These are phyloP conservation scores for Spisula solida DNA, from an alignment of 2,888 invertebrate species.

Conservation along the genomic window DNA sequence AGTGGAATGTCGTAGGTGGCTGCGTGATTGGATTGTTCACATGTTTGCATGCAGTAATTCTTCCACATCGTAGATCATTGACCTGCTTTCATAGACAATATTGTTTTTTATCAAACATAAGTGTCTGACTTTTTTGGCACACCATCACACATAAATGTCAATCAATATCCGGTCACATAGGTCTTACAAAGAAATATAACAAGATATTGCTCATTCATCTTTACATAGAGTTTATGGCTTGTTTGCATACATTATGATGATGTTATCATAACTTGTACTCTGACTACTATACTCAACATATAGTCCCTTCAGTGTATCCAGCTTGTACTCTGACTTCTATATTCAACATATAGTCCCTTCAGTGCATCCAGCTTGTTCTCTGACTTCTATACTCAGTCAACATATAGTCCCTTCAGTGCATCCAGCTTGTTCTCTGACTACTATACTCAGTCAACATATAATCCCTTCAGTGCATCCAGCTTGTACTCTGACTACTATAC, in stretches of 20 bases:
- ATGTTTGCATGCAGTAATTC: background rate
- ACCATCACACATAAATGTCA: background rate
- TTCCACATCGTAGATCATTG: constrained; percentile 4
- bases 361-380: too few relatives aligned
- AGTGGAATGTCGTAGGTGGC: constrained; percentile 7
- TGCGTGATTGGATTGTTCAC: background rate
- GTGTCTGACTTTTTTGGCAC: background rate
- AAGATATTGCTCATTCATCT: background rate
- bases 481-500: too few relatives aligned
- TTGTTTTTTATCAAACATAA: constrained; percentile 11
- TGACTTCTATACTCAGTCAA: too few relatives aligned
- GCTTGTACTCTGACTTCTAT: too few relatives aligned
- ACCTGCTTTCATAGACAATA: background rate
- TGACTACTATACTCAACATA: background rate
- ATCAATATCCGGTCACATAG: constrained; percentile 9
- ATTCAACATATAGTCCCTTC: too few relatives aligned
- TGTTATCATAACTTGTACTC: background rate
- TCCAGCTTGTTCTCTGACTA: too few relatives aligned
- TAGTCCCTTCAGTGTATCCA: background rate
- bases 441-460: too few relatives aligned
- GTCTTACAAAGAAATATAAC: background rate
- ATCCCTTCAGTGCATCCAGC: too few relatives aligned
- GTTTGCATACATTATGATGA: background rate
- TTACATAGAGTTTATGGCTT: background rate
- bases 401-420: too few relatives aligned